Evolutionary conservation across 2,113 vertebrate genomes (phyloP).

Genomic region (Chaetops frenatus): DNA sequence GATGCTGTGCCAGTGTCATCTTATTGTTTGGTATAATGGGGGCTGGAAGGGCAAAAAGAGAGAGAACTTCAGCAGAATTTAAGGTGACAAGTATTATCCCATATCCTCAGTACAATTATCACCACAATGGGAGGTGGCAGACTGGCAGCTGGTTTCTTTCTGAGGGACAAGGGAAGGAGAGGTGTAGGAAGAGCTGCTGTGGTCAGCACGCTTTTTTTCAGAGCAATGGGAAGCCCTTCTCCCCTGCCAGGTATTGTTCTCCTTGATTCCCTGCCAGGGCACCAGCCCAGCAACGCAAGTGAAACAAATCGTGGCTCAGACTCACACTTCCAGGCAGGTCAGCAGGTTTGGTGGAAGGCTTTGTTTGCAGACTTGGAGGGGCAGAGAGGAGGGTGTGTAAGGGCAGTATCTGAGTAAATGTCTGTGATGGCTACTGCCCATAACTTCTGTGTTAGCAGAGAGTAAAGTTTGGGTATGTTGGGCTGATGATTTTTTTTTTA

Average conservation of each 20-base stretch:
- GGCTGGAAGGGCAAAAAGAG: not conserved
- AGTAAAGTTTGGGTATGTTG: not conserved
- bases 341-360: not conserved
- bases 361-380: not conserved
- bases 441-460: not conserved
- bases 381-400: not conserved
- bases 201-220: not conserved
- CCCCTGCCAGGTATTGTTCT: conserved; percentile 26
- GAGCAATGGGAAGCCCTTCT: not conserved
- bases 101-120: not conserved
- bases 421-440: not conserved
- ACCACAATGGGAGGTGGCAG: not conserved
- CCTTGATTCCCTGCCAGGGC: not conserved
- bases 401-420: not conserved
- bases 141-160: not conserved
- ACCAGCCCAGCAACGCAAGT: not conserved
- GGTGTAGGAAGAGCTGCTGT: not conserved
- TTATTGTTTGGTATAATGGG: not conserved
- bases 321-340: not conserved
- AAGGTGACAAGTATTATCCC: not conserved
- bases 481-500: not conserved
- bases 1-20: not conserved
- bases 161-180: not conserved
- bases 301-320: not conserved
- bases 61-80: not conserved